phyloP scores from a whole-genome alignment of 2,888 invertebrate genomes.

The Lasioglossum marginatum region DNA sequence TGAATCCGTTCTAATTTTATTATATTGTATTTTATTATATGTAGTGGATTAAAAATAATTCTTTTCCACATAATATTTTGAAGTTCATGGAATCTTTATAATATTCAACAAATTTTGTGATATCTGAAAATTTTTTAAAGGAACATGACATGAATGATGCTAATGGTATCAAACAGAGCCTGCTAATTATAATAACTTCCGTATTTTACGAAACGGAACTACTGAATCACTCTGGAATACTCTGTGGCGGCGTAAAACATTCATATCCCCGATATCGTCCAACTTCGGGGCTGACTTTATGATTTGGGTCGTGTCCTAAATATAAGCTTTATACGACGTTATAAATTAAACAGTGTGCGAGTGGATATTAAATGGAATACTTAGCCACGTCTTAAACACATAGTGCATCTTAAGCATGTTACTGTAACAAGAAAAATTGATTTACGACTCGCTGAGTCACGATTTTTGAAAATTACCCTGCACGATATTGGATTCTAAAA shows the following conservation, averaged over 20 bases:
- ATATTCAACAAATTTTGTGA: background rate
- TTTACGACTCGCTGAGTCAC: too few species aligned
- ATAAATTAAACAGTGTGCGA: constrained; percentile 37
- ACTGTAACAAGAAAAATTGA: background rate
- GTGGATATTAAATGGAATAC: constrained; percentile 2
- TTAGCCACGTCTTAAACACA: background rate
- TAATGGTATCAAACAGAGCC: background rate
- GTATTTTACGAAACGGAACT: constrained; percentile 8
- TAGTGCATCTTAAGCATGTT: background rate
- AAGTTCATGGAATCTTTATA: background rate
- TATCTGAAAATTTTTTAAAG: background rate
- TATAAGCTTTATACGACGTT: constrained; percentile 31
- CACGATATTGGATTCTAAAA: background rate
- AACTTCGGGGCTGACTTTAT: constrained; percentile 28
- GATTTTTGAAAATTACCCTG: too few species aligned
- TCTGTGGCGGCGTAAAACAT: constrained; percentile 35
- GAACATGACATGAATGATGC: background rate
- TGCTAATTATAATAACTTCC: background rate
- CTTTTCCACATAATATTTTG: too few species aligned
- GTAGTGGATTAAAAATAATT: too few species aligned
- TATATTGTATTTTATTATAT: too few species aligned
- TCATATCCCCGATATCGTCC: constrained; percentile 22
- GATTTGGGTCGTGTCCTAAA: constrained; percentile 33
- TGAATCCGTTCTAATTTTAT: too few species aligned
- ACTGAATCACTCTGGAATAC: constrained; percentile 8